phyloP scores from a whole-genome alignment of 2,113 vertebrate genomes.

The Theropithecus gelada region DNA sequence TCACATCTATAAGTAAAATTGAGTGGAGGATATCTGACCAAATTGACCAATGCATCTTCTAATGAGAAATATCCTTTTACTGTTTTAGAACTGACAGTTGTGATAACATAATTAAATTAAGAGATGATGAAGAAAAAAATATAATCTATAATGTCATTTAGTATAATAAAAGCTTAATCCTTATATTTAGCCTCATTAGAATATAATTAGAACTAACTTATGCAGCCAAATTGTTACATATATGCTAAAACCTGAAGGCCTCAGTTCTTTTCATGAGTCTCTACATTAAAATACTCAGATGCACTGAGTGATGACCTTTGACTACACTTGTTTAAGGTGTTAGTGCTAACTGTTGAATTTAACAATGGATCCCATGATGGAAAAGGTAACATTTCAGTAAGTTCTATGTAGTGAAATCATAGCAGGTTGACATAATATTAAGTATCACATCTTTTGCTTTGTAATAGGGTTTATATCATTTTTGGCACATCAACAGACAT shows the following conservation, averaged over 20 bases:
- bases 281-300: background rate
- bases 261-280: background rate
- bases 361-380: background rate
- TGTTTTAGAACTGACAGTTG: slow-evolving; percentile 58
- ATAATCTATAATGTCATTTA: slow-evolving; percentile 53
- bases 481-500: background rate
- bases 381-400: slow-evolving; percentile 45
- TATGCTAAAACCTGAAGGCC: background rate
- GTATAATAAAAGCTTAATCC: slow-evolving; percentile 68
- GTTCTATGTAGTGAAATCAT: background rate
- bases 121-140: slow-evolving; percentile 53
- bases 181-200: slow-evolving; percentile 21
- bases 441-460: background rate
- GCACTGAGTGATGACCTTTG: background rate
- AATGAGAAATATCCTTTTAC: slow-evolving; percentile 73
- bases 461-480: background rate
- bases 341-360: background rate
- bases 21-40: slow-evolving; percentile 45
- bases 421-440: background rate
- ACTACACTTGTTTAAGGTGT: slow-evolving; percentile 11
- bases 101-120: slow-evolving; percentile 79
- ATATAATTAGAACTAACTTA: background rate
- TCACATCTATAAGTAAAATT: background rate
- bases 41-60: slow-evolving; percentile 69
- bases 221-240: background rate